These are phyloP conservation scores for Nomia melanderi DNA, from an alignment of 1,140 invertebrate genomes.

Conservation along the genomic window DNA sequence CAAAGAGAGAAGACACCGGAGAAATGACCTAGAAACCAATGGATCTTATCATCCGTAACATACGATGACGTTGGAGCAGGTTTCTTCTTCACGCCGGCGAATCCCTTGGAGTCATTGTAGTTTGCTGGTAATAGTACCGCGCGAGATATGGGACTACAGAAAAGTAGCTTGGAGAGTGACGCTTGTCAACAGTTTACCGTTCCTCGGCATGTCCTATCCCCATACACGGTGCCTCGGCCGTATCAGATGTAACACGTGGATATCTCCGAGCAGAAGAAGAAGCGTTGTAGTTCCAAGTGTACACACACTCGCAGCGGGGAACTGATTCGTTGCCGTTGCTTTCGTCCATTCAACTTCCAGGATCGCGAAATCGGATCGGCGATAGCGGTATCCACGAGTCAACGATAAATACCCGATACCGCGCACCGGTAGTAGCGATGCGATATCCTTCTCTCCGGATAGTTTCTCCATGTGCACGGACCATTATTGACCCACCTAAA, in stretches of 20 bases:
- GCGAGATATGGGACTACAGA: too few relatives aligned
- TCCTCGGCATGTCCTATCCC: neutral
- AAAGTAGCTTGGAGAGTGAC: neutral
- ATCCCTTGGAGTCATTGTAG: neutral
- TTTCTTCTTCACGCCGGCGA: too few relatives aligned
- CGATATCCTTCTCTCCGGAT: constrained; percentile 3
- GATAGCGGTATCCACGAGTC: constrained; percentile 32
- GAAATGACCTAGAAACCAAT: neutral
- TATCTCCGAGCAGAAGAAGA: too few relatives aligned
- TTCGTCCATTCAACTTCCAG: constrained; percentile 19
- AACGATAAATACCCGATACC: constrained; percentile 30
- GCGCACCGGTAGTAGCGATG: neutral
- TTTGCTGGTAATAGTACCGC: too few relatives aligned
- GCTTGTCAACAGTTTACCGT: constrained; percentile 1
- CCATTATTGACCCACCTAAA: constrained; percentile 50
- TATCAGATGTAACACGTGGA: neutral
- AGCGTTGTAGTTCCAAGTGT: too few relatives aligned
- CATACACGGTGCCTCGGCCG: neutral
- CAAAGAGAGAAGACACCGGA: neutral
- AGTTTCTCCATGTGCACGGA: constrained; percentile 34
- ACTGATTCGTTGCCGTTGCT: neutral
- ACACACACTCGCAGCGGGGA: neutral
- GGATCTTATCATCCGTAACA: neutral
- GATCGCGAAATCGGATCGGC: constrained; percentile 40
- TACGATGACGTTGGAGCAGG: neutral